A percentile compares a stretch with the other conserved stretches of the same genome.
Evolutionary conservation across 2,797 vertebrate species (phyloP).

Genomic region (Crocidura indochinensis): DNA sequence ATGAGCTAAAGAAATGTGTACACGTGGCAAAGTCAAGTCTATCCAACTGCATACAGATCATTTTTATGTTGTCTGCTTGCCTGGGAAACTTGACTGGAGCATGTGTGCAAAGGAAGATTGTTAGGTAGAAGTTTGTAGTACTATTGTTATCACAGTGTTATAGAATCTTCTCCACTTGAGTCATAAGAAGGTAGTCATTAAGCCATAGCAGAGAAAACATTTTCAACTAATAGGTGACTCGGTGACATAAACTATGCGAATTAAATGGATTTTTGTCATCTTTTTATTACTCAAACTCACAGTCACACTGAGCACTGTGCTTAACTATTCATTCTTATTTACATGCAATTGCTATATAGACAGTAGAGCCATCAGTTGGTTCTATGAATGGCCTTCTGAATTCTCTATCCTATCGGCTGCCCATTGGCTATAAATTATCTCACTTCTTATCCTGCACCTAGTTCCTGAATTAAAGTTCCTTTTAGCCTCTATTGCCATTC

Average conservation of each 20-base stretch:
- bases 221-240: constrained; percentile 44
- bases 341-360: constrained; percentile 74
- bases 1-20: constrained; percentile 52
- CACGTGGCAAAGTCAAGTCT: constrained; percentile 57
- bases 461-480: constrained; percentile 74
- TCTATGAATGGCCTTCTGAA: constrained; percentile 78
- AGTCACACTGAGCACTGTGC: constrained; percentile 64
- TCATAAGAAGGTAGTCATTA: constrained; percentile 81
- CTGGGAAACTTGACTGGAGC: constrained; percentile 69
- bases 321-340: constrained; percentile 71
- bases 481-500: constrained; percentile 72
- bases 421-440: constrained; percentile 78
- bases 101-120: constrained; percentile 72
- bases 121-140: constrained; percentile 72
- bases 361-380: constrained; percentile 70
- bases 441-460: constrained; percentile 65
- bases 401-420: constrained; percentile 71
- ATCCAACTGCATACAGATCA: constrained; percentile 47
- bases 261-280: constrained; percentile 50
- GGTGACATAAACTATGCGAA: constrained; percentile 64
- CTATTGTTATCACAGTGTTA: constrained; percentile 43
- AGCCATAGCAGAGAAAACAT: constrained; percentile 71
- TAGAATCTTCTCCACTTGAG: constrained; percentile 75
- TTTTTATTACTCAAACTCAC: constrained; percentile 70
- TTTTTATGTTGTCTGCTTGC: constrained; percentile 72